These are phyloP conservation scores for Hylaea fasciaria DNA, from an alignment of 2,888 invertebrate species.

Conservation along the genomic window DNA sequence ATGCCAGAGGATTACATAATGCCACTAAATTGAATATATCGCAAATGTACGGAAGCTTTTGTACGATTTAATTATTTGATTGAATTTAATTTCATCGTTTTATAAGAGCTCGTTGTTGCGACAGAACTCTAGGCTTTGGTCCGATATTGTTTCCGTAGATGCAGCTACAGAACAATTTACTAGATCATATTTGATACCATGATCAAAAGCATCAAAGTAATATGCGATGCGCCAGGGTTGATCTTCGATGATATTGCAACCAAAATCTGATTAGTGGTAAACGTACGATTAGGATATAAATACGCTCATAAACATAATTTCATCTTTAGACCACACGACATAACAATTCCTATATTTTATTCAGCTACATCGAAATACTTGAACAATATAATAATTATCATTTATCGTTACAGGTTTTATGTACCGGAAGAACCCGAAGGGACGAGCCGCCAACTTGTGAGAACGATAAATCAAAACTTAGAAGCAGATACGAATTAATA, in stretches of 20 bases:
- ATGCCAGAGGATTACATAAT: too few relatives aligned
- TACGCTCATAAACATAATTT: conserved; percentile 21
- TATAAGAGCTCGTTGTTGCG: too few relatives aligned
- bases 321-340: conserved; percentile 46
- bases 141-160: too few relatives aligned
- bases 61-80: neutral
- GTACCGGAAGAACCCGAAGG: conserved; percentile 70
- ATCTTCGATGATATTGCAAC: too few relatives aligned
- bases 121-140: too few relatives aligned
- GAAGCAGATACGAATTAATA: conserved; percentile 9
- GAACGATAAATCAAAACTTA: conserved; percentile 43
- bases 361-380: conserved; percentile 80
- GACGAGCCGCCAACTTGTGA: conserved; percentile 53
- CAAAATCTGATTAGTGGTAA: neutral
- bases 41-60: neutral
- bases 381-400: conserved; percentile 85
- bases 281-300: neutral
- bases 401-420: conserved; percentile 78
- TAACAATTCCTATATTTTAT: conserved; percentile 71
- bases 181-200: too few relatives aligned
- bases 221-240: too few relatives aligned
- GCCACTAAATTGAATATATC: too few relatives aligned
- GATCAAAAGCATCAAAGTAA: too few relatives aligned
- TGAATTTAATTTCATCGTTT: too few relatives aligned
- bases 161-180: too few relatives aligned